Evolutionary conservation across 2,888 invertebrate genomes (phyloP), one percentile per base, ranked within the genome.

Genomic region (Nemotelus pantherinus): DNA sequence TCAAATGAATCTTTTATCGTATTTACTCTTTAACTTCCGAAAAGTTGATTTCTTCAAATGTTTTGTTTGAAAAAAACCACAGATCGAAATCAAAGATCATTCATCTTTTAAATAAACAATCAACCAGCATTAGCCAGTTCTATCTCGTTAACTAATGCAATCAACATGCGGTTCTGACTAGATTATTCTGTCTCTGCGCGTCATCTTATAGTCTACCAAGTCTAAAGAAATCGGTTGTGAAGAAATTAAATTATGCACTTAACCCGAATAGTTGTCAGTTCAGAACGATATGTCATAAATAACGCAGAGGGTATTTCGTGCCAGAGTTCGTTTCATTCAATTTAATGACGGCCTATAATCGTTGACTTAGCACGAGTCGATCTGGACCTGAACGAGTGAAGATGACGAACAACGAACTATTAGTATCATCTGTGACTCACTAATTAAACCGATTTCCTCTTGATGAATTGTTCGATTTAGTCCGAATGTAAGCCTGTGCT

Each of bases 361-460:
- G 63, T 43, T 63, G 41, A 63, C 63, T 63, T 63, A 63, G 43
- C 63, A 63, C 41, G 41, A 63, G 63, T 1, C 3, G 3, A 43
- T 25, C 25, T 25, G 25, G 25, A 25, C 25, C 25, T 25, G 25
- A 25, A 25, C 25, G 25, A 25, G 1, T 25, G 25, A 25, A 25
- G 25, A 25, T 25, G 25, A 25, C 25, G 25, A 25, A 25, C 25
- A 25, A 25, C 25, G 25, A 25, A 25, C 25, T 25, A 25, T 25
- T 25, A 25, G 25, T 25, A 25, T 25, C 74, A 60, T 41, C 60
- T 74, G 74, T 74, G 74, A 74, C 7, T 74, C 74, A 74, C 48
- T 74, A 74, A 74, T 74, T 74, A 63, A 74, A 74, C 53, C 60
- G 74, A 74, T 74, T 74, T 74, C 63, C 74, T 63, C 63, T 57